Evolutionary conservation across 2,888 invertebrate species (phyloP).

Genomic region (Hemithea aestivaria): DNA sequence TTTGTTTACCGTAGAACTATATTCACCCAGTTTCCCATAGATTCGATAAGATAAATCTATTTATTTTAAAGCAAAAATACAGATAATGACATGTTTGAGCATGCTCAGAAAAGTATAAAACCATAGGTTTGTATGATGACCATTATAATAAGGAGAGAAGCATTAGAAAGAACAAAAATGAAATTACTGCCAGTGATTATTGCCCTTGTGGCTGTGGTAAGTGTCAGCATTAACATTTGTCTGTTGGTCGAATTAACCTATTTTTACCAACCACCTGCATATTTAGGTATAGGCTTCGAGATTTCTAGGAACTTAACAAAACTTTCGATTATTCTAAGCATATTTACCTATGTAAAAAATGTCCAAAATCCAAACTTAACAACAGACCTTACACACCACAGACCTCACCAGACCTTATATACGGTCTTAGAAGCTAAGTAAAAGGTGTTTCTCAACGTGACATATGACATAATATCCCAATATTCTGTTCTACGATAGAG

Average conservation of each 20-base stretch:
- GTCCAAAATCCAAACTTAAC: no score
- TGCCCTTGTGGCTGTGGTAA: slow-evolving; percentile 41
- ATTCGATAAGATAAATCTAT: slow-evolving; percentile 48
- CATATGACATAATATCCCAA: no score
- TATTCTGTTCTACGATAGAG: no score
- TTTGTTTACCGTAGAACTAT: slow-evolving; percentile 19
- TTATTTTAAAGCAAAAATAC: slow-evolving; percentile 32
- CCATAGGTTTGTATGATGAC: slow-evolving; percentile 28
- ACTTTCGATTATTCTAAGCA: no score
- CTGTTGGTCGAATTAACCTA: no score
- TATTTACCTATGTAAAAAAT: no score
- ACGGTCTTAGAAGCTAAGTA: no score
- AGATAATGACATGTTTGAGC: slow-evolving; percentile 39
- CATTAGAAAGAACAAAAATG: slow-evolving; percentile 36
- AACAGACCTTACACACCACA: no score
- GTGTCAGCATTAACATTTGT: no score
- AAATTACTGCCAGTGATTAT: slow-evolving; percentile 32
- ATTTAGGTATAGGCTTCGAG: neutral
- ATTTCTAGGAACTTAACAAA: no score
- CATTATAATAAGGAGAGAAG: slow-evolving; percentile 17
- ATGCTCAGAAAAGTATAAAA: slow-evolving; percentile 51
- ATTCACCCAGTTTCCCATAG: slow-evolving; percentile 37
- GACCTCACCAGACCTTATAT: no score
- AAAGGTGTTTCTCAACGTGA: no score
- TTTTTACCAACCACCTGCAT: neutral